Base-by-base conservation (phyloP, 2,113 vertebrate genomes). In the Microtus montanus region DNA sequence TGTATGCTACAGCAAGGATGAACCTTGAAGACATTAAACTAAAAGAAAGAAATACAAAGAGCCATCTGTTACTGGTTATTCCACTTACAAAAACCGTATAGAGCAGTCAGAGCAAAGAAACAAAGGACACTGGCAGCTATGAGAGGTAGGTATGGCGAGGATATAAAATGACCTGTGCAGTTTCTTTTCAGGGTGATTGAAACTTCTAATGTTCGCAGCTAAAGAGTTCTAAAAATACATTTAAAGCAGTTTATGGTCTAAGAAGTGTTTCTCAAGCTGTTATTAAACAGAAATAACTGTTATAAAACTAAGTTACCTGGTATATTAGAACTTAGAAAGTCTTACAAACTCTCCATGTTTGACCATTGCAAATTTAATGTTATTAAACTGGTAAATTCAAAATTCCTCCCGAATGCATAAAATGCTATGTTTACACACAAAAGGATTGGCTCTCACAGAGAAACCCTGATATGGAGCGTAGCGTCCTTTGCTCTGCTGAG, bases 401-500 rank as follows among this genome's bases (percentile, higher is more conserved):
- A 96, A 75, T 88, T 84, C 54, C 96, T 91, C 94, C 75, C 84
- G 58, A 87, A 87, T 87, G 49, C 30, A 71, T 38, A 87, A 78
- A 71, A 80, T 78, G 7, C 11, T 86, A 52, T 30, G 44, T 89
- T 91, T 91, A 89, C 15, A 89, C 88, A n/a, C 1, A 47, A 84
- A 87, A 85, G 24, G 47, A 20, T 6, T 24, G 54, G 41, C 12
- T 58, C 90, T 68, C 8, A 68, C n/a, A 87, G 94, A 85, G 4
- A 64, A 87, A 22, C 70, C 79, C 84, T 92, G 15, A 54, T 79
- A 91, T 13, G 64, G 64, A 92, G 83, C 44, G 11, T 33, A 41
- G 30, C 91, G 91, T 85, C 79, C 61, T 93, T 94, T 88, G 89
- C 47, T 92, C 92, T 85, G 85, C 68, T 92, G 28, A 95, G 26